These are phyloP conservation scores for Darevskia nairensis DNA, from an alignment of 2,797 vertebrate species.

Conservation along the genomic window DNA sequence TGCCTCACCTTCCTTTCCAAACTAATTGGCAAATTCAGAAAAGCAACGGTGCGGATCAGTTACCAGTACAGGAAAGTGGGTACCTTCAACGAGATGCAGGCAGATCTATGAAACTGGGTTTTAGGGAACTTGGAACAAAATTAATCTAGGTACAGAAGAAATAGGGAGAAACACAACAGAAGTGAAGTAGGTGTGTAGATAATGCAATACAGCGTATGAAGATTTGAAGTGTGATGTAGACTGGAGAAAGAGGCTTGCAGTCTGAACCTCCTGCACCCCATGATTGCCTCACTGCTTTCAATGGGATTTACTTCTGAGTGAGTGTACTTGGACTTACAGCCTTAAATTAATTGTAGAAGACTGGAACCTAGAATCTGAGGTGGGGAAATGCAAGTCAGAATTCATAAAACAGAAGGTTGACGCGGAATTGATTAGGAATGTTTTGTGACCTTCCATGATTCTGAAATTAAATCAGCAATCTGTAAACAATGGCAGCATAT, in stretches of 20 bases:
- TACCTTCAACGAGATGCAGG: conserved; percentile 26
- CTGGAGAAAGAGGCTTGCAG: not conserved
- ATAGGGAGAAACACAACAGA: not conserved
- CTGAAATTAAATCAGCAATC: conserved; percentile 22
- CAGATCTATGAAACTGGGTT: not conserved
- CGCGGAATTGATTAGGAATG: not conserved
- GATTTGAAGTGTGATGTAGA: conserved; percentile 23
- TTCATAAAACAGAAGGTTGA: not conserved
- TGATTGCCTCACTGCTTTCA: not conserved
- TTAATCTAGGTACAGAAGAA: not conserved
- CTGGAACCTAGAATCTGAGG: not conserved
- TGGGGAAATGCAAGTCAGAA: not conserved
- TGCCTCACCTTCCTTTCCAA: conserved; percentile 1
- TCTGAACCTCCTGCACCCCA: not conserved
- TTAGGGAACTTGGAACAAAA: not conserved
- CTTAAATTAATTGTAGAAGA: not conserved
- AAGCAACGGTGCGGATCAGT: conserved; percentile 14
- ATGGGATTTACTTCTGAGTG: not conserved
- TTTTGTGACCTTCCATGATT: not conserved
- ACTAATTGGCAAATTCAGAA: not conserved
- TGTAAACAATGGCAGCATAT: not conserved
- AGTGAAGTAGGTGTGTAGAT: not conserved
- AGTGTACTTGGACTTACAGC: not conserved
- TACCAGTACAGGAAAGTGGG: not conserved
- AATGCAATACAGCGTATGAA: conserved; percentile 4